These are phyloP conservation scores for Samia ricini DNA, from an alignment of 1,140 invertebrate species.

Conservation along the genomic window DNA sequence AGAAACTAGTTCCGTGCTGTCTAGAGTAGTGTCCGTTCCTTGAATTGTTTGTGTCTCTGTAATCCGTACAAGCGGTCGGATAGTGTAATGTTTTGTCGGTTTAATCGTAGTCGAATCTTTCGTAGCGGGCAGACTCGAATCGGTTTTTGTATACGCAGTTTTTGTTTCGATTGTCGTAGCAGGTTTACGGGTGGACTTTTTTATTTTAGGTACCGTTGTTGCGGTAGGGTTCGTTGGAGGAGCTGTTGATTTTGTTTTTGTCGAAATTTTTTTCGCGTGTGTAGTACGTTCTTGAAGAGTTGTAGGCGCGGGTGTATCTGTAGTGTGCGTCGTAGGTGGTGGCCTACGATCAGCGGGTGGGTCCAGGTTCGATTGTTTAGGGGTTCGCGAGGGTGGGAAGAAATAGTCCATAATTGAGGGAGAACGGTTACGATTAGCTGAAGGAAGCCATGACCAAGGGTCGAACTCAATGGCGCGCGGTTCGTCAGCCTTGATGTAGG, in stretches of 20 bases:
- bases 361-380: conserved; percentile 69
- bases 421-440: conserved; percentile 59
- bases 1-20: conserved; percentile 58
- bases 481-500: conserved; percentile 39
- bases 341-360: conserved; percentile 53
- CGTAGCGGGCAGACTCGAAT: conserved; percentile 35
- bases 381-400: conserved; percentile 71
- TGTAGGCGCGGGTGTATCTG: conserved; percentile 49
- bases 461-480: conserved; percentile 63
- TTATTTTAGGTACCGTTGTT: conserved; percentile 56
- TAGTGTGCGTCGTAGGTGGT: conserved; percentile 45
- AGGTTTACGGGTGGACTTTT: conserved; percentile 51
- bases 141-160: conserved; percentile 49
- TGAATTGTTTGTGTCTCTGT: conserved; percentile 57
- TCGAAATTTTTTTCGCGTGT: conserved; percentile 56
- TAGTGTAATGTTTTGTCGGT: conserved; percentile 73
- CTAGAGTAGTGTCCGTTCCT: conserved; percentile 59
- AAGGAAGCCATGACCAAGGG: conserved; percentile 69
- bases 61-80: conserved; percentile 57
- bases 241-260: conserved; percentile 65
- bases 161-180: conserved; percentile 49
- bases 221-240: conserved; percentile 43
- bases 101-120: conserved; percentile 49
- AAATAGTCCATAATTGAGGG: conserved; percentile 76
- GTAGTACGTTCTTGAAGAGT: conserved; percentile 54